A percentile compares a stretch with the other conserved stretches of the same genome.
Evolutionary conservation across 2,888 invertebrate genomes (phyloP).

Genomic region (Mythimna vitellina): DNA sequence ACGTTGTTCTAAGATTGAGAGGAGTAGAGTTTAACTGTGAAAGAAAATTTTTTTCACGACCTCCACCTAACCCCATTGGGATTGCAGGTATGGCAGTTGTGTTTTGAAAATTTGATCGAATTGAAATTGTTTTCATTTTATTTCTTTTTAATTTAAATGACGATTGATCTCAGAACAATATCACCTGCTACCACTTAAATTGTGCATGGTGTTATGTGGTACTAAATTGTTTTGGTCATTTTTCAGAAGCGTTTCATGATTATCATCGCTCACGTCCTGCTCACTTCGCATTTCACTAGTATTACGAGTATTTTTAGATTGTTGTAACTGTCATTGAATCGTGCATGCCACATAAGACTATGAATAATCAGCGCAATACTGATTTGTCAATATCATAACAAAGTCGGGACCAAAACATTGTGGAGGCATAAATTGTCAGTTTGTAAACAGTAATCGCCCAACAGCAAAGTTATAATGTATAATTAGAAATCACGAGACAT

Average conservation of each 20-base stretch:
- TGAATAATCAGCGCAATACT: slow-evolving; percentile 82
- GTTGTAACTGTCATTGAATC: slow-evolving; percentile 69
- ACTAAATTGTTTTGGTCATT: slow-evolving; percentile 70
- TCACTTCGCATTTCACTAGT: slow-evolving; percentile 61
- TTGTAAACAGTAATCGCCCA: slow-evolving; percentile 26
- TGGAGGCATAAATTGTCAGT: slow-evolving; percentile 74
- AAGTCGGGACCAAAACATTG: slow-evolving; percentile 86
- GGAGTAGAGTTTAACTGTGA: slow-evolving; percentile 8
- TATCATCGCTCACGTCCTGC: slow-evolving; percentile 59
- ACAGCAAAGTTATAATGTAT: slow-evolving; percentile 23
- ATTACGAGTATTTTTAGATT: slow-evolving; percentile 63
- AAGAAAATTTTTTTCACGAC: slow-evolving; percentile 9
- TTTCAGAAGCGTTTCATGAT: slow-evolving; percentile 65
- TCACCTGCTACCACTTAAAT: slow-evolving; percentile 60
- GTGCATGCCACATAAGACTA: slow-evolving; percentile 90
- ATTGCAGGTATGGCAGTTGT: slow-evolving; percentile 26
- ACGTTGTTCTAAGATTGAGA: slow-evolving; percentile 69
- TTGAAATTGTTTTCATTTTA: slow-evolving; percentile 5
- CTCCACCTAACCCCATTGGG: slow-evolving; percentile 6
- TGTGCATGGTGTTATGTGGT: slow-evolving; percentile 90
- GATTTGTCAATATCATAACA: slow-evolving; percentile 83
- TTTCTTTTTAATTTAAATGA: background rate
- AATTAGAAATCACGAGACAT: slow-evolving; percentile 24
- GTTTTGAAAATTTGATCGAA: background rate
- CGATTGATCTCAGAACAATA: slow-evolving; percentile 69